phyloP scores from a whole-genome alignment of 2,888 invertebrate genomes.

The Drosophila atripex region DNA sequence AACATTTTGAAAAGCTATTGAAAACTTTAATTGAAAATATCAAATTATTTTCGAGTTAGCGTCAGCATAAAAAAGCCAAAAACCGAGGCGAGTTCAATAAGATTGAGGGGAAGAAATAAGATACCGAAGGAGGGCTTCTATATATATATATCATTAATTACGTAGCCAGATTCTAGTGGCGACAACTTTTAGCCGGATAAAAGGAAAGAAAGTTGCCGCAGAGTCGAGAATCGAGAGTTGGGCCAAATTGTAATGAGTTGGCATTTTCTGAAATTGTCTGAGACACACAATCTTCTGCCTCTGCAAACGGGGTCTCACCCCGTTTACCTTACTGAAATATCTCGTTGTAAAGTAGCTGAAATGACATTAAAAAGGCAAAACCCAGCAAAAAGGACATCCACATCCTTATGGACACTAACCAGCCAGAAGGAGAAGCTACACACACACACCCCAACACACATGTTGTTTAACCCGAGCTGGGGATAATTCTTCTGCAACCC shows the following conservation, averaged over 20 bases:
- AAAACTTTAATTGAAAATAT: conserved; percentile 80
- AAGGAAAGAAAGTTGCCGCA: conserved; percentile 36
- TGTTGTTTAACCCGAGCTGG: conserved; percentile 33
- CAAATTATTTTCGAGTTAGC: conserved; percentile 79
- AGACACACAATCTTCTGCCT: conserved; percentile 38
- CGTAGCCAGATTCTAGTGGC: conserved; percentile 38
- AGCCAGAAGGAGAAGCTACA: conserved; percentile 17
- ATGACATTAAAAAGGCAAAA: conserved; percentile 73
- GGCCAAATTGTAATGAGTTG: conserved; percentile 75
- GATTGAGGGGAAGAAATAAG: conserved; percentile 13
- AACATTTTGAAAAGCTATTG: conserved; percentile 47
- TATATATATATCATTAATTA: conserved; percentile 51
- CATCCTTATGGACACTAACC: conserved; percentile 47
- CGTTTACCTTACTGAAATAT: conserved; percentile 24
- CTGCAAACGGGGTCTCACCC: conserved; percentile 2
- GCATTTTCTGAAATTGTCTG: conserved; percentile 66
- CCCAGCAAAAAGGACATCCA: conserved; percentile 41
- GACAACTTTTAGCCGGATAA: conserved; percentile 16
- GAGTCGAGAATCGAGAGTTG: conserved; percentile 40
- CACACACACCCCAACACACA: conserved; percentile 27
- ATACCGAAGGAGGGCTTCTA: not conserved
- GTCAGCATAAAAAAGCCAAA: conserved; percentile 71
- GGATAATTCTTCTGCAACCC: conserved; percentile 47
- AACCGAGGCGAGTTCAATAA: conserved; percentile 31
- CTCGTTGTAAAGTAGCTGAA: conserved; percentile 71